Percentiles rank a stretch among this genome's conserved stretches.
phyloP scores from a whole-genome alignment of 2,113 vertebrate genomes.

The Mormoops blainvillei region DNA sequence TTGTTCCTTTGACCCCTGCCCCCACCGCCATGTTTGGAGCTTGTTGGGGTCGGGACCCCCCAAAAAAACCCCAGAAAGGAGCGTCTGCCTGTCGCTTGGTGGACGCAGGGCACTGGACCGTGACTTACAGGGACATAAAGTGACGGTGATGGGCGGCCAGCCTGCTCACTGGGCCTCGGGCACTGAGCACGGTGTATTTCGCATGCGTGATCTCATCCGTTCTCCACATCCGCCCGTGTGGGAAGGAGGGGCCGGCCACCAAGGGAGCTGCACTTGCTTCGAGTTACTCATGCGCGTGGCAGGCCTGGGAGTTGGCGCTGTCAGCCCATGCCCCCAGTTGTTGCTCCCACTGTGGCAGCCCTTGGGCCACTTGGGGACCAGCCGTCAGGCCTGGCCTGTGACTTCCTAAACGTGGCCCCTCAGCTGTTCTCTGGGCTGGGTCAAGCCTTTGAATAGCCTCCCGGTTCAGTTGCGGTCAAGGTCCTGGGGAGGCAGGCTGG shows the following conservation, averaged over 20 bases:
- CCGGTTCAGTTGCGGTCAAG: background rate
- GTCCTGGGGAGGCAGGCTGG: rapidly evolving
- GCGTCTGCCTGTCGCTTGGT: background rate
- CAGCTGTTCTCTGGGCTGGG: background rate
- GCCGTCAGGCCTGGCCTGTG: background rate
- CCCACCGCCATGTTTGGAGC: rapidly evolving
- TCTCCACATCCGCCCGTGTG: rapidly evolving
- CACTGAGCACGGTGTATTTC: rapidly evolving
- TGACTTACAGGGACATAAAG: rapidly evolving
- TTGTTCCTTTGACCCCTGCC: background rate
- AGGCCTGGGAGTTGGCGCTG: rapidly evolving
- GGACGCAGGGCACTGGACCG: background rate
- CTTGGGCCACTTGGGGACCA: rapidly evolving
- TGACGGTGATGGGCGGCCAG: background rate
- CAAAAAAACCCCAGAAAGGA: background rate
- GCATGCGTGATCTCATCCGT: rapidly evolving
- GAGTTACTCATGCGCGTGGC: rapidly evolving
- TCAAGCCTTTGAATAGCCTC: background rate
- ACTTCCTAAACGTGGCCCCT: background rate
- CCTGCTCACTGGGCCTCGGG: background rate
- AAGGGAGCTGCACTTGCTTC: background rate
- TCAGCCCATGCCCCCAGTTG: rapidly evolving
- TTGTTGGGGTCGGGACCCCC: background rate
- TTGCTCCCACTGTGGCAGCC: rapidly evolving
- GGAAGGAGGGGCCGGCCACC: rapidly evolving